Evolutionary conservation across 2,888 invertebrate genomes (phyloP).

Genomic region (Perdita meconis): DNA sequence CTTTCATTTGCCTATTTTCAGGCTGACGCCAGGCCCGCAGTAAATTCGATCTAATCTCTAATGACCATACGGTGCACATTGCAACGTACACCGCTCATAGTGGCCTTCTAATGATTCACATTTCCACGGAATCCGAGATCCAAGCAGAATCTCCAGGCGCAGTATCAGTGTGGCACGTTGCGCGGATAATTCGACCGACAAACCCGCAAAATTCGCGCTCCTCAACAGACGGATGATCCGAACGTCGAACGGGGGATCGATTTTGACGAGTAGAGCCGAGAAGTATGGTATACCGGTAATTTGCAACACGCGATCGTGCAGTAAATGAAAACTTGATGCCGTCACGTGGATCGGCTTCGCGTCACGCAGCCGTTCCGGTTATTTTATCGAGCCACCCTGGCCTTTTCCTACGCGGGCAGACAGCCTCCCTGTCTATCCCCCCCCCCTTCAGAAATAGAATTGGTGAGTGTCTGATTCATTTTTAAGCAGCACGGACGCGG

Average conservation of each 20-base stretch:
- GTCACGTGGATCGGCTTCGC: conserved; percentile 70
- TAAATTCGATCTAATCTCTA: conserved; percentile 27
- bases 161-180: conserved; percentile 19
- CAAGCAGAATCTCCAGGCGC: no score
- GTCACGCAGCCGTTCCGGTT: conserved; percentile 67
- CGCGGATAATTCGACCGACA: conserved; percentile 69
- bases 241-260: conserved; percentile 79
- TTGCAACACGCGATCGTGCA: conserved; percentile 81
- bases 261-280: conserved; percentile 68
- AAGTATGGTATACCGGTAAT: conserved; percentile 78
- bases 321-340: conserved; percentile 78
- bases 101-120: conserved; percentile 25
- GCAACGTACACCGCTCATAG: conserved; percentile 1
- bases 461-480: conserved; percentile 27
- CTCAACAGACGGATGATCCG: conserved; percentile 58
- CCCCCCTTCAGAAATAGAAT: conserved; percentile 13
- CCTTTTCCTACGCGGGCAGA: conserved; percentile 20
- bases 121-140: conserved; percentile 9
- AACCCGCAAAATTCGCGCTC: conserved; percentile 22
- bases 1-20: neutral
- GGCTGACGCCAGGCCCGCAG: neutral
- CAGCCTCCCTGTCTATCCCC: neutral
- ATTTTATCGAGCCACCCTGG: conserved; percentile 60
- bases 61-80: no score
- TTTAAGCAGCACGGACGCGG: conserved; percentile 31